Percentiles rank a stretch among this genome's conserved stretches.
Conservation (phyloP, 1,140 invertebrate species). For the Drosophila pseudoananassae region DNA sequence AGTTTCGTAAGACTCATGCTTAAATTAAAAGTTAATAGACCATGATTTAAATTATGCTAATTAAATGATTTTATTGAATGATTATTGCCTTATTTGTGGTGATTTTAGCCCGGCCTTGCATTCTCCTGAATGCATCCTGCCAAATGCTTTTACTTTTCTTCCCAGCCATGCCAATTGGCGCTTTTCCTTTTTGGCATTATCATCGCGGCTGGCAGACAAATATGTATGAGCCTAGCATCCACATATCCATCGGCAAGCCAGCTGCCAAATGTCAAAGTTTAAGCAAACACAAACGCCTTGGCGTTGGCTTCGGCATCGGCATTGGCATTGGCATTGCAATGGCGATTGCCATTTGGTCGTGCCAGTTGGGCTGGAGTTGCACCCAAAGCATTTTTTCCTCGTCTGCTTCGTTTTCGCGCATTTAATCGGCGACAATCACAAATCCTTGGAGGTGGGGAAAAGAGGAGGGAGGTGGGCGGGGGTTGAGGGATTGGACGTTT, state of each 20-base stretch:
- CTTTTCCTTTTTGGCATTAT: conserved; percentile 67
- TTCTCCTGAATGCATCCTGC: conserved; percentile 22
- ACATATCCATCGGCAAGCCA: conserved; percentile 51
- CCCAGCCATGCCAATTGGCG: conserved; percentile 31
- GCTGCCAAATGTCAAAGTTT: conserved; percentile 80
- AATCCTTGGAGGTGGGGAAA: conserved; percentile 52
- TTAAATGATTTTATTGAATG: neutral
- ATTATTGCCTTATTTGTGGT: conserved; percentile 12
- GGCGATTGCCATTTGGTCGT: conserved; percentile 53
- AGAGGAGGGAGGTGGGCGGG: neutral
- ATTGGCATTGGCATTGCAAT: conserved; percentile 39
- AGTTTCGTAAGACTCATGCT: neutral
- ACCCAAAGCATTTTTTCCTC: conserved; percentile 67
- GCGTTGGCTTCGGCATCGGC: conserved; percentile 19
- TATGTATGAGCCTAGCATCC: conserved; percentile 40
- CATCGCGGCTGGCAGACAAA: conserved; percentile 33
- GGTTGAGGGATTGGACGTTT: conserved; percentile 36
- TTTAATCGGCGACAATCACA: conserved; percentile 80
- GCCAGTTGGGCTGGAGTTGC: conserved; percentile 63
- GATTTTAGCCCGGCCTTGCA: neutral
- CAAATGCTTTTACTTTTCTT: conserved; percentile 46
- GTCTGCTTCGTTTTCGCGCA: conserved; percentile 62
- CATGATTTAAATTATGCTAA: too few relatives aligned
- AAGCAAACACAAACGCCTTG: conserved; percentile 70
- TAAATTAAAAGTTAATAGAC: neutral